Base-by-base conservation (phyloP, 2,888 invertebrate species). In the Microctonus brassicae region DNA sequence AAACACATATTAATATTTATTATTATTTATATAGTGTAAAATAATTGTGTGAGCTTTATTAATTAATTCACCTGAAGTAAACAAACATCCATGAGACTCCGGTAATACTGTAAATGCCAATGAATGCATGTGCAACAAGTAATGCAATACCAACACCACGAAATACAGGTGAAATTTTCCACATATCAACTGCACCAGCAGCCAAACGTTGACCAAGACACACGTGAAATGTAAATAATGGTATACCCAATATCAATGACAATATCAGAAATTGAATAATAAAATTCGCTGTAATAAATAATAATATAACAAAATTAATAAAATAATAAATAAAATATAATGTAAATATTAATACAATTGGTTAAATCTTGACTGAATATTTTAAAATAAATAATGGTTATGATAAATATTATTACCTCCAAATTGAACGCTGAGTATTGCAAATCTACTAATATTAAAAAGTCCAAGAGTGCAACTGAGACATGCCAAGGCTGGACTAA, bases 41-140 rank as follows among this genome's bases (percentile, higher is more conserved):
- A 24, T 42, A 9, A 24, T 4, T 4, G 11, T 22, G 22, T 9
- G n/a, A 47, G n/a, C n/a, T n/a, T 29, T 29, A 11, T 17, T n/a
- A n/a, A n/a, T 33, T 26, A n/a, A 39, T 57, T 73, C 75, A 87
- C 87, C 87, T 84, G 83, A 97, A 94, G 89, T 95, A 97, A 52
- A 96, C 93, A 81, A 97, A 93, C 88, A 97, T 91, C 97, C 97
- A 97, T 1, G 95, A 94, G n/a, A 97, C 90, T 3, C 96, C 95
- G 36, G 96, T 92, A 69, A 95, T 93, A 81, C 95, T 95, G 89
- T 97, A 97, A 77, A 96, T 91, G 65, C 96, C 96, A 78, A 95
- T 91, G 62, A 95, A 89, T 5, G 94, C 93, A 86, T 96, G 96
- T 6, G 93, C 92, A 71, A 94, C 87, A 24, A 96, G 90, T 77